A percentile compares a stretch with the other conserved stretches of the same genome.
phyloP scores from a whole-genome alignment of 1,140 invertebrate genomes.

The Gryllus bimaculatus region DNA sequence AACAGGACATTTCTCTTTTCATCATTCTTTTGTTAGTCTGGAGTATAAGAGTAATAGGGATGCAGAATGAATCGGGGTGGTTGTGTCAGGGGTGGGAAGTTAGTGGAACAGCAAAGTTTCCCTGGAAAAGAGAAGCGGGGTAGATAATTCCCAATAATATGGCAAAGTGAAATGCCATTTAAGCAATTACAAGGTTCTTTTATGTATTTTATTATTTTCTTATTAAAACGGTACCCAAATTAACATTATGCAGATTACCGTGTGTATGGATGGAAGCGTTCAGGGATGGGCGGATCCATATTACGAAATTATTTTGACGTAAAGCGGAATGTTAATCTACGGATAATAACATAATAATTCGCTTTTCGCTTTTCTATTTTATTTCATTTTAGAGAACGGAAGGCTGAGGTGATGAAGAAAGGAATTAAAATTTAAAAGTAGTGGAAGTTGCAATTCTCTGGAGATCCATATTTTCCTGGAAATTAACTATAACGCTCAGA shows the following conservation, averaged over 20 bases:
- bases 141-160: not conserved
- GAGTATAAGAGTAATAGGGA: not conserved
- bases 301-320: not conserved
- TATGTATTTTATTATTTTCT: conserved; percentile 1
- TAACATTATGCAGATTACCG: not conserved
- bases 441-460: not conserved
- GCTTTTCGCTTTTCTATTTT: not conserved
- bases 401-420: not conserved
- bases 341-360: not conserved
- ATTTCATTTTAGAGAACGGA: not conserved
- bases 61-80: not conserved
- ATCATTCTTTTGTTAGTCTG: not conserved
- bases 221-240: not conserved
- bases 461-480: not conserved
- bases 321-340: not conserved
- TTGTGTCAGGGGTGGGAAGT: not conserved
- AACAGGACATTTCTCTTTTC: not conserved
- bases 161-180: conserved; percentile 4
- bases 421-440: not conserved
- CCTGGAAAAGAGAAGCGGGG: not conserved
- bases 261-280: not conserved
- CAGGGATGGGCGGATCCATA: not conserved
- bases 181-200: not conserved
- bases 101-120: not conserved
- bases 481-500: not conserved